Evolutionary conservation across 2,797 vertebrate genomes (phyloP).

Genomic region (Xenentodon cancila): DNA sequence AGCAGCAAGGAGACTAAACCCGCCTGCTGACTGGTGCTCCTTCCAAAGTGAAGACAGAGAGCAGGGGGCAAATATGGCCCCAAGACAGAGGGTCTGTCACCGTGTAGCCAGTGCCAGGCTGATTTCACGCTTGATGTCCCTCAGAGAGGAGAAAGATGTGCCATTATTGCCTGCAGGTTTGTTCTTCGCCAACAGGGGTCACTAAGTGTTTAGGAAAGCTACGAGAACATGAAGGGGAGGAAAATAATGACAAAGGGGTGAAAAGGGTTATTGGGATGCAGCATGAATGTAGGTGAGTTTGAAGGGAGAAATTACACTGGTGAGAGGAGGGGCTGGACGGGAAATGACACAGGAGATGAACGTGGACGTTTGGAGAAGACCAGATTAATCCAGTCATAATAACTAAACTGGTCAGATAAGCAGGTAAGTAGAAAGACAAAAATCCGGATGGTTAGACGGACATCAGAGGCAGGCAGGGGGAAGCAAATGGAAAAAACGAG

Average conservation of each 20-base stretch:
- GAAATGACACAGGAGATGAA: conserved; percentile 65
- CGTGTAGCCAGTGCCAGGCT: conserved; percentile 77
- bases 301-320: conserved; percentile 52
- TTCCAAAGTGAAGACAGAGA: conserved; percentile 63
- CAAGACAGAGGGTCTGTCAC: conserved; percentile 73
- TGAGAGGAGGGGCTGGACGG: conserved; percentile 25
- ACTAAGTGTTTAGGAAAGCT: conserved; percentile 70
- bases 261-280: conserved; percentile 55
- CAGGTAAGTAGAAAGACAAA: conserved; percentile 41
- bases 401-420: conserved; percentile 54
- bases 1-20: conserved; percentile 38
- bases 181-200: conserved; percentile 79
- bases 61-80: conserved; percentile 74
- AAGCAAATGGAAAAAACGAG: conserved; percentile 21
- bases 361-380: conserved; percentile 56
- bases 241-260: conserved; percentile 28
- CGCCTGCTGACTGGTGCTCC: conserved; percentile 68
- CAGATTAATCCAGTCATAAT: conserved; percentile 65
- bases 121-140: conserved; percentile 81
- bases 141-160: conserved; percentile 63
- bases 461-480: conserved; percentile 11
- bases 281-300: conserved; percentile 58
- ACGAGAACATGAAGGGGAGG: not conserved
- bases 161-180: conserved; percentile 39
- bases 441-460: conserved; percentile 39